Conservation (phyloP, 2,888 invertebrate species). For the Mellilla xanthometata region DNA sequence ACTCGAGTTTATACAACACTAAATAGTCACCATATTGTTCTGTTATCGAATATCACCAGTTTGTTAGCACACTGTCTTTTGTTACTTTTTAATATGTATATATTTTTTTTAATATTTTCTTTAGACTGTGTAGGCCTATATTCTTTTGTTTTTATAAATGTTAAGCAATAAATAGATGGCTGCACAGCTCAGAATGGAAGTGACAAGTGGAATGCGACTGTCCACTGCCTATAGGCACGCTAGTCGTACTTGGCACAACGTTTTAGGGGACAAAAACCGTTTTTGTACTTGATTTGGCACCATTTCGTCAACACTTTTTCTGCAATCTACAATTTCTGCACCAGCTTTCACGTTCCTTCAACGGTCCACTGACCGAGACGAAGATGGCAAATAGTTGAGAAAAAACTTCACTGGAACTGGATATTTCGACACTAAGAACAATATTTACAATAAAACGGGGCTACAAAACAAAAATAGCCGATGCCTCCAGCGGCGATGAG, state of each 20-base stretch:
- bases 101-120: neutral
- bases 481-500: slow-evolving; percentile 36
- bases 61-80: too few species aligned
- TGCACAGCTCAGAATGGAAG: slow-evolving; percentile 15
- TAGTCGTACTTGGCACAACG: slow-evolving; percentile 48
- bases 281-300: slow-evolving; percentile 51
- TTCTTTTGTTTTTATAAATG: neutral
- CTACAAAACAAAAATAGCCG: slow-evolving; percentile 74
- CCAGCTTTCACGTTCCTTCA: slow-evolving; percentile 21
- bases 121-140: neutral
- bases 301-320: slow-evolving; percentile 32
- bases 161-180: neutral
- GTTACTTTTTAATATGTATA: neutral
- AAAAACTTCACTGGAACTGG: slow-evolving; percentile 45
- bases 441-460: slow-evolving; percentile 73
- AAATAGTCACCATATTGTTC: too few species aligned
- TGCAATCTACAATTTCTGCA: slow-evolving; percentile 20
- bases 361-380: slow-evolving; percentile 14
- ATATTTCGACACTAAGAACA: slow-evolving; percentile 67
- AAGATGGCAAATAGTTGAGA: slow-evolving; percentile 37
- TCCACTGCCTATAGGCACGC: slow-evolving; percentile 17
- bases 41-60: too few species aligned
- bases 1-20: neutral
- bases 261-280: slow-evolving; percentile 41
- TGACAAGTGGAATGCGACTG: slow-evolving; percentile 11